Percentiles rank a stretch among this genome's conserved stretches.
Conservation (phyloP, 2,797 vertebrate genomes). For the Alca torda region DNA sequence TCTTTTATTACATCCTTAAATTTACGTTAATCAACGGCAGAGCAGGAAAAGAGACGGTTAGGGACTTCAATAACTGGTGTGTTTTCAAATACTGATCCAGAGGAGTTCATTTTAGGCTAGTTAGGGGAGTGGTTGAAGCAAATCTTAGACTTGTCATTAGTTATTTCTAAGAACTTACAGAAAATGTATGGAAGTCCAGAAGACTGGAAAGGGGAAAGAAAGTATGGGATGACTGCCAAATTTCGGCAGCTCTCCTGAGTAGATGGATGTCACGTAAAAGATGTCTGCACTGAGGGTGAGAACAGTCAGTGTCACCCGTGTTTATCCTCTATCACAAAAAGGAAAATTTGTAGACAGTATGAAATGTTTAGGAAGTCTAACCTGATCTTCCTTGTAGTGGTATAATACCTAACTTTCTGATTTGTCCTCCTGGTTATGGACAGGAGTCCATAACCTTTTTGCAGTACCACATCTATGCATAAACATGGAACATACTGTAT, state of each 20-base stretch:
- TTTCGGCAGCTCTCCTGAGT: neutral
- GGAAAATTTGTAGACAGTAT: neutral
- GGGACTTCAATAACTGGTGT: neutral
- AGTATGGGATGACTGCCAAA: neutral
- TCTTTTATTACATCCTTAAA: neutral
- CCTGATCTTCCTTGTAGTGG: neutral
- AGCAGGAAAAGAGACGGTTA: neutral
- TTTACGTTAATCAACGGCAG: neutral
- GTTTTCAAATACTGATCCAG: neutral
- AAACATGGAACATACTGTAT: neutral
- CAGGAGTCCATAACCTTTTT: neutral
- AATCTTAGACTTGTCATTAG: neutral
- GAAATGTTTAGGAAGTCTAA: neutral
- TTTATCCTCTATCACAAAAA: neutral
- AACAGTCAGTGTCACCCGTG: neutral
- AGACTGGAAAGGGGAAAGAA: neutral
- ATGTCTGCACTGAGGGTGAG: neutral
- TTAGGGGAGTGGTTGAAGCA: neutral
- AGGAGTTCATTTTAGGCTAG: neutral
- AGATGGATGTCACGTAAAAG: neutral
- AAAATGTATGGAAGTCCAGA: neutral
- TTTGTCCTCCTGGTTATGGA: neutral
- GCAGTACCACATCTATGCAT: neutral
- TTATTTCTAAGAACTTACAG: neutral
- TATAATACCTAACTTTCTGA: neutral